These are phyloP conservation scores for Ophion obscuratus DNA, from an alignment of 2,888 invertebrate genomes.

Conservation along the genomic window DNA sequence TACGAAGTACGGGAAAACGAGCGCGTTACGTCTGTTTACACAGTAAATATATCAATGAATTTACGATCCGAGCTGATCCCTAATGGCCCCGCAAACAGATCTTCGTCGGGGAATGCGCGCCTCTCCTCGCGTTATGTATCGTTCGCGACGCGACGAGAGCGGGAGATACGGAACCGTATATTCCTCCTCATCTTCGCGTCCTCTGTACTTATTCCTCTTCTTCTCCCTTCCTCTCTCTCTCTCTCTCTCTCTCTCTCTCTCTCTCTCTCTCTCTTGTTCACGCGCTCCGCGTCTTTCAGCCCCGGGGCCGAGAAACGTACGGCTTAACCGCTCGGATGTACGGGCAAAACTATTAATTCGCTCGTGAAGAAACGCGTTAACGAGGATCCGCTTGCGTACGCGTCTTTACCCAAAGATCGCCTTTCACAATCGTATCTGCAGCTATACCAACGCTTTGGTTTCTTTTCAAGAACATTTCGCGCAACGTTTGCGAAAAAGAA, in stretches of 20 bases:
- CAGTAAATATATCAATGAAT: constrained; percentile 83
- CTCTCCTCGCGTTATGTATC: constrained; percentile 55
- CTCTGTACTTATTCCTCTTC: constrained; percentile 20
- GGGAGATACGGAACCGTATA: constrained; percentile 31
- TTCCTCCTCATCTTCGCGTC: constrained; percentile 54
- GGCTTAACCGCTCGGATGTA: constrained; percentile 50
- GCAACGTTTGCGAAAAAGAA: too few relatives aligned
- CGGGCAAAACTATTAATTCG: constrained; percentile 70
- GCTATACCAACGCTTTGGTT: not conserved
- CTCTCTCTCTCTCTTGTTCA: constrained; percentile 43
- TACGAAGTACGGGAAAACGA: constrained; percentile 34
- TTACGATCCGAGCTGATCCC: constrained; percentile 81
- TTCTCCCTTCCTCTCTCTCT: too few relatives aligned
- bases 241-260: too few relatives aligned
- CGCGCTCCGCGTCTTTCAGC: constrained; percentile 59
- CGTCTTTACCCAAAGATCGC: constrained; percentile 2
- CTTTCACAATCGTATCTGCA: not conserved
- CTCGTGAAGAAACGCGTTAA: constrained; percentile 67
- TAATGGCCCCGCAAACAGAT: constrained; percentile 82
- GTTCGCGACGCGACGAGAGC: constrained; percentile 24
- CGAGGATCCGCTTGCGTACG: constrained; percentile 61
- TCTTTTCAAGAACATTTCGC: too few relatives aligned
- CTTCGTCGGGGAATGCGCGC: constrained; percentile 79
- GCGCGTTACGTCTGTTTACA: constrained; percentile 76
- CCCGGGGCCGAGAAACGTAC: constrained; percentile 45